A percentile compares a stretch with the other conserved stretches of the same genome.
Evolutionary conservation across 2,113 vertebrate species (phyloP).

Genomic region (Cisticola juncidis): DNA sequence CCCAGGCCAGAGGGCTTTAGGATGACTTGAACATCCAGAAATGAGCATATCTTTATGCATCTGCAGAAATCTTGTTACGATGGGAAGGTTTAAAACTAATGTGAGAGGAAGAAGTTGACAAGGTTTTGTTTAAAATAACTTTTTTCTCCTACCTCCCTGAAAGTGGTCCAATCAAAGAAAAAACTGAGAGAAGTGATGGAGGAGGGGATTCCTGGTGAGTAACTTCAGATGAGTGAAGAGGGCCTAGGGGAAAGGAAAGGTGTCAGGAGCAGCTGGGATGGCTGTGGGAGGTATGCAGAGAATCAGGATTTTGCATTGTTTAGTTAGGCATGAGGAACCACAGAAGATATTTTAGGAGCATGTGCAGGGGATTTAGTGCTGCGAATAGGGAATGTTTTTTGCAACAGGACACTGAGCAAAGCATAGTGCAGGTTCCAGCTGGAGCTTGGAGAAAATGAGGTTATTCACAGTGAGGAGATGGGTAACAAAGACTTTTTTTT

Average conservation of each 20-base stretch:
- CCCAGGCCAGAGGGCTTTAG: background rate
- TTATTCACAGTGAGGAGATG: conserved; percentile 26
- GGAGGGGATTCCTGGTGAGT: conserved; percentile 23
- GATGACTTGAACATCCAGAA: background rate
- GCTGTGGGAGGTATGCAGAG: conserved; percentile 45
- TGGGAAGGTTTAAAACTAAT: background rate
- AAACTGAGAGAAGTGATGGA: background rate
- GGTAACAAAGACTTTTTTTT: background rate
- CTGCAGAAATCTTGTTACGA: background rate
- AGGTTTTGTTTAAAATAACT: conserved; percentile 6
- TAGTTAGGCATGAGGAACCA: conserved; percentile 37
- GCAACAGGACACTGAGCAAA: conserved; percentile 4
- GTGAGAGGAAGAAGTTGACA: background rate
- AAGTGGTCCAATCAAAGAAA: background rate
- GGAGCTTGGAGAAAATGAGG: conserved; percentile 40
- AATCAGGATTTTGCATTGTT: conserved; percentile 43
- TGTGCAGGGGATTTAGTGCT: conserved; percentile 37
- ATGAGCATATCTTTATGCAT: background rate
- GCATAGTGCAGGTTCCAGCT: conserved; percentile 40
- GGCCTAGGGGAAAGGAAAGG: conserved; percentile 39
- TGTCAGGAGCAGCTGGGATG: conserved; percentile 52
- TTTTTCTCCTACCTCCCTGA: background rate
- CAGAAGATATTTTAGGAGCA: conserved; percentile 37
- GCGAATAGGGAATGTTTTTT: conserved; percentile 4
- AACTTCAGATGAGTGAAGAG: conserved; percentile 20